Percentiles rank a stretch among this genome's conserved stretches.
These are phyloP conservation scores for Medauroidea extradentata DNA, from an alignment of 1,140 invertebrate genomes.

Conservation along the genomic window DNA sequence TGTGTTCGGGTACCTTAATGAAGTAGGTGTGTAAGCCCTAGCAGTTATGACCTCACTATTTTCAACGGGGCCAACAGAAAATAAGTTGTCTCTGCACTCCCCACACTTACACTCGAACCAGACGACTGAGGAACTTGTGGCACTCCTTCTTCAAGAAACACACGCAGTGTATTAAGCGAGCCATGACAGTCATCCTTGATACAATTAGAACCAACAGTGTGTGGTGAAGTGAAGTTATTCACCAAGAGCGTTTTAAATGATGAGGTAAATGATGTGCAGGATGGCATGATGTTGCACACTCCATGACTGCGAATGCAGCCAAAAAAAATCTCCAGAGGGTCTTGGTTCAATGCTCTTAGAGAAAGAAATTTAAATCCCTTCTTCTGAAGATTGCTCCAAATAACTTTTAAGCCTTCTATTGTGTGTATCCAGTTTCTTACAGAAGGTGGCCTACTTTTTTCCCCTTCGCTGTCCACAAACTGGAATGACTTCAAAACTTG, in stretches of 20 bases:
- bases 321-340: conserved; percentile 8
- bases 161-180: no score
- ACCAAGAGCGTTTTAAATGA: conserved; percentile 1
- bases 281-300: conserved; percentile 1
- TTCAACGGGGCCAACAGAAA: no score
- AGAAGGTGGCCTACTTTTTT: no score
- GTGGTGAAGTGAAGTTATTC: conserved; percentile 5
- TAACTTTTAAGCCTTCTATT: not conserved
- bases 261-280: not conserved
- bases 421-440: no score
- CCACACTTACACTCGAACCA: no score
- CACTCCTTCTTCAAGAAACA: no score
- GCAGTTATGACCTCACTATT: no score
- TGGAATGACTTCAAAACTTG: not conserved
- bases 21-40: no score
- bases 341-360: conserved; percentile 1
- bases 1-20: no score
- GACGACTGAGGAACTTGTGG: no score
- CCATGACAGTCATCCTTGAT: no score
- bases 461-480: not conserved
- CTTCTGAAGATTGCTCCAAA: not conserved
- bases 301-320: conserved; percentile 6
- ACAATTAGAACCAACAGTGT: conserved; percentile 2
- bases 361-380: not conserved
- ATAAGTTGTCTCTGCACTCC: no score